Base-by-base conservation (phyloP, 2,113 vertebrate species). In the Myotis yumanensis region DNA sequence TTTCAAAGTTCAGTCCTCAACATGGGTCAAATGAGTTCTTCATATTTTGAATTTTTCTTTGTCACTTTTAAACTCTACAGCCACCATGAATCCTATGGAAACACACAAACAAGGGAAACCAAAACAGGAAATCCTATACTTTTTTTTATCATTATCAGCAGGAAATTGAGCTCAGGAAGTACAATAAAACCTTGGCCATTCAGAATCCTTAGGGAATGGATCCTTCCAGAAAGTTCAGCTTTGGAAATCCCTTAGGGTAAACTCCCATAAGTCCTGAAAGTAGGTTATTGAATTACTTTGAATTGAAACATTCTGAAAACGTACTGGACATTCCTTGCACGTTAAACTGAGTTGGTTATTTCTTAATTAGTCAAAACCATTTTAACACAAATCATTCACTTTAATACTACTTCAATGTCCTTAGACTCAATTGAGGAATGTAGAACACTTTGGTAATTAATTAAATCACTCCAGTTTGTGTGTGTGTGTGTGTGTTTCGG, bases 51-150 rank as follows among this genome's bases (percentile, higher is more conserved):
- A 92, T 92, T 92, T 92, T 91, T 96, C 81, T 92, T 80, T 95
- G 90, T 83, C 92, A 83, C 37, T 89, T 91, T 90, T 82, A 71
- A 94, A 95, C 8, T 95, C 57, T 68, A 32, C 2, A 23, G 0
- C 10, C 77, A 30, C 46, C 81, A 40, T 76, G 20, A 85, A 66
- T 96, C 96, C 96, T 87, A 93, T 90, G 66, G 57, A 87, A 96
- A 96, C 95, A 77, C 23, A 82, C 92, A 97, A 97, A 96, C 94
- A 97, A 94, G 62, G 95, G 69, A 97, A 98, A 95, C 64, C 15
- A 54, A 54, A 96, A 97, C 90, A 97, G 97, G 88, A 96, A 98
- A 94, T 73, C 32, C 37, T 91, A 7, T 0, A 52, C 93, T 92
- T 94, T 94, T 35, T 81, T 62, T 62, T 93, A 86, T 66, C 92